Percentiles rank a stretch among this genome's conserved stretches.
These are phyloP conservation scores for Puntigrus tetrazona DNA, from an alignment of 2,113 vertebrate species.

Conservation along the genomic window DNA sequence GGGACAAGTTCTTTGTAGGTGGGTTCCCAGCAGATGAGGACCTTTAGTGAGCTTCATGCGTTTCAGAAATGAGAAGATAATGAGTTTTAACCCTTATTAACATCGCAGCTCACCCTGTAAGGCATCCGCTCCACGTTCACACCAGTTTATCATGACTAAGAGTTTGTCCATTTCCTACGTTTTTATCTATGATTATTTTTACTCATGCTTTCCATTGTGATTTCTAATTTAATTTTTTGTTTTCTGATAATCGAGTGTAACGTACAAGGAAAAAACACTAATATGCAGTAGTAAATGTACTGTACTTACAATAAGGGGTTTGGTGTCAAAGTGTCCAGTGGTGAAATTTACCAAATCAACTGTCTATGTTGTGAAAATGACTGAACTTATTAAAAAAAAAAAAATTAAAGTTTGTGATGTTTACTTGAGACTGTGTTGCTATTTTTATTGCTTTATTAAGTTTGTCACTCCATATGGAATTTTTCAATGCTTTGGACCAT, in stretches of 20 bases:
- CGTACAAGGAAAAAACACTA: slow-evolving; percentile 55
- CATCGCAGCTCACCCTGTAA: neutral
- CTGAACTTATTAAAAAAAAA: slow-evolving; percentile 56
- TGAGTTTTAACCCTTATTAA: neutral
- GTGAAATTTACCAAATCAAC: slow-evolving; percentile 65
- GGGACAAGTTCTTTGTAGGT: neutral
- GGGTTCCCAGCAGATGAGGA: neutral
- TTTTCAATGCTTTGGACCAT: no score
- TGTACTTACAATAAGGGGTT: slow-evolving; percentile 62
- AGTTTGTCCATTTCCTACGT: slow-evolving; percentile 32
- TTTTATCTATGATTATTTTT: slow-evolving; percentile 35
- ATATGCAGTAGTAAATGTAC: slow-evolving; percentile 64
- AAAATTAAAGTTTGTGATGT: slow-evolving; percentile 66
- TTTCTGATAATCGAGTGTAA: slow-evolving; percentile 56
- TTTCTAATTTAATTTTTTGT: slow-evolving; percentile 48
- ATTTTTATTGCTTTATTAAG: neutral
- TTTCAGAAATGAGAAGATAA: neutral
- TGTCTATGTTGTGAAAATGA: slow-evolving; percentile 68
- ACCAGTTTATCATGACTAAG: neutral
- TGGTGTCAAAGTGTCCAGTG: slow-evolving; percentile 64
- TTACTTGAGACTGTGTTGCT: slow-evolving; percentile 33
- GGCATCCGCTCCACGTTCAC: neutral
- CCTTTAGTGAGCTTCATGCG: neutral
- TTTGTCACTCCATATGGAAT: no score
- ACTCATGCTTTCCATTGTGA: slow-evolving; percentile 47